A percentile compares a stretch with the other conserved stretches of the same genome.
Evolutionary conservation across 2,888 invertebrate genomes (phyloP).

Genomic region (Synergus umbraculus): DNA sequence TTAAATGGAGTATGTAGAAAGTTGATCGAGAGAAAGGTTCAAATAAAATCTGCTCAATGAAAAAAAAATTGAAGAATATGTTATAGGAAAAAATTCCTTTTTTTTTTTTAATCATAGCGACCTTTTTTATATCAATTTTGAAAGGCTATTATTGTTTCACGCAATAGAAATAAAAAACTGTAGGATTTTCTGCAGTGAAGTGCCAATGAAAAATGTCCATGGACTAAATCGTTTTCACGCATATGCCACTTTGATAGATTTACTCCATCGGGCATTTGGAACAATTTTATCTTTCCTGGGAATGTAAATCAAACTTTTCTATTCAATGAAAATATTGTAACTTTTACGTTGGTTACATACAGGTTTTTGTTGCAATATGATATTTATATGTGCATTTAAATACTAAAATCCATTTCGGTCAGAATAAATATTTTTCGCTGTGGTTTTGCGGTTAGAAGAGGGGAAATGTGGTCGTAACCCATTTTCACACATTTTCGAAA

Average conservation of each 20-base stretch:
- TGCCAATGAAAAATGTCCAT: conserved; percentile 13
- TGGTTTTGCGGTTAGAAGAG: not conserved
- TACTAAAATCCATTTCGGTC: not conserved
- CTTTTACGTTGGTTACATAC: too few species aligned
- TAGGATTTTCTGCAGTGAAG: not conserved
- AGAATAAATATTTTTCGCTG: not conserved
- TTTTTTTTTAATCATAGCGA: too few species aligned
- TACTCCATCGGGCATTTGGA: not conserved
- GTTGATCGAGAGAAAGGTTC: too few species aligned
- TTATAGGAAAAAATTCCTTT: not conserved
- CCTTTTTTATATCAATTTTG: too few species aligned
- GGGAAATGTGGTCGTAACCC: not conserved
- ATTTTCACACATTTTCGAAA: conserved; percentile 15
- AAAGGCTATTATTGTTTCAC: not conserved
- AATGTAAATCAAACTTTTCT: not conserved
- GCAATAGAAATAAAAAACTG: not conserved
- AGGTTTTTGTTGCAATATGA: too few species aligned
- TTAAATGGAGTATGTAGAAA: too few species aligned
- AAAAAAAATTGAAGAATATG: not conserved
- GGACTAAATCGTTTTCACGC: conserved; percentile 8
- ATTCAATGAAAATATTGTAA: not conserved
- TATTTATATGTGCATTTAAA: too few species aligned
- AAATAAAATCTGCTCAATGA: not conserved
- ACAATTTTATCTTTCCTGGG: conserved; percentile 1
- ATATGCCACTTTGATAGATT: not conserved